Evolutionary conservation across 2,888 invertebrate species (phyloP), one percentile per base, ranked within the genome.

Genomic region (Pyrgus malvae): DNA sequence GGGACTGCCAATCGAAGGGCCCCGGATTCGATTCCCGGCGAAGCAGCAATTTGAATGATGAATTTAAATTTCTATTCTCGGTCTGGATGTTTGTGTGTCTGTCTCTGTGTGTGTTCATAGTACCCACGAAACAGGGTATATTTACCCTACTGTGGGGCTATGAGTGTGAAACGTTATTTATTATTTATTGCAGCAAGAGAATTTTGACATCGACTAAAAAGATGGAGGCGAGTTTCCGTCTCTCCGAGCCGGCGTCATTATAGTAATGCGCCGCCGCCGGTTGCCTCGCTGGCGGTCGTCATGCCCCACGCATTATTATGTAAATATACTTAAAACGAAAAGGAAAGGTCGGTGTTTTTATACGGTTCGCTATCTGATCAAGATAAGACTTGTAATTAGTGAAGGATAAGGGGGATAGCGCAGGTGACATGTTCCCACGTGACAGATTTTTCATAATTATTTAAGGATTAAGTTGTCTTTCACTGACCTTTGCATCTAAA

Each of bases 281-380:
- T 37, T 37, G 17, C 75, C 72, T 68, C 72, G 72, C 70, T 70
- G 78, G 74, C 83, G 78, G 78, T 80, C 80, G 78, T 83, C 76
- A 78, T 78, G 80, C 83, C 81, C 83, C 80, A 78, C 83, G 83
- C 83, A 79, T 84, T 84, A 85, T 87, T 86, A 88, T 88, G 84
- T 85, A 83, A 87, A 89, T 88, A 75, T 72, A n/a, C n/a, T n/a
- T n/a, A 74, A 73, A 81, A 80, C 77, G 80, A 81, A 83, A 85
- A 78, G 77, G 83, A 83, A 84, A 80, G 77, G 76, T 76, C 76
- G 72, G 68, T 69, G 70, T 82, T 85, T 78, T 78, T 63, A 54
- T 62, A 33, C 27, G 50, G 63, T 58, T 63, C 62, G 70, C 70
- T 85, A 86, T 87, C 87, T 80, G 85, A 88, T 86, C 66, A 67